Evolutionary conservation across 1,140 invertebrate genomes (phyloP).

Genomic region (Drosophila pandora): DNA sequence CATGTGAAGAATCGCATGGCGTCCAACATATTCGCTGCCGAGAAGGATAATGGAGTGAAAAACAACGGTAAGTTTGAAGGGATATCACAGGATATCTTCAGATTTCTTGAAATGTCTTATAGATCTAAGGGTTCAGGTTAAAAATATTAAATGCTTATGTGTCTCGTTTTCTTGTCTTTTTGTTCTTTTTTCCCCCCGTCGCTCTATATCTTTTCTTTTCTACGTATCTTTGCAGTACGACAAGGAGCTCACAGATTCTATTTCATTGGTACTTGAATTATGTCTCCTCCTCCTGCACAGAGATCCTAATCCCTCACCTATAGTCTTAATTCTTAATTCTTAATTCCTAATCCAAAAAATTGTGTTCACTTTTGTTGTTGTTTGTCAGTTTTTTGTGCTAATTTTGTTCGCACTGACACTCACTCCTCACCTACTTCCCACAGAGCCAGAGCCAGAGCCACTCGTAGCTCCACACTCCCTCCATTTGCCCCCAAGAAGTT

Average conservation of each 20-base stretch:
- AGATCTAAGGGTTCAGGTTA: constrained; percentile 7
- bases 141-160: constrained; percentile 29
- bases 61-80: constrained; percentile 72
- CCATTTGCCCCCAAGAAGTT: constrained; percentile 18
- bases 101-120: background rate
- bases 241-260: constrained; percentile 84
- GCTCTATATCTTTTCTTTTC: constrained; percentile 60
- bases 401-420: constrained; percentile 27
- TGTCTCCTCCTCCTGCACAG: constrained; percentile 16
- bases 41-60: constrained; percentile 73
- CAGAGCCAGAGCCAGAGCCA: constrained; percentile 9
- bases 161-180: constrained; percentile 46
- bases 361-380: constrained; percentile 32
- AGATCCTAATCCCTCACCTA: background rate
- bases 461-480: constrained; percentile 10
- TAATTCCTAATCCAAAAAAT: constrained; percentile 15
- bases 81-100: no score
- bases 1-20: constrained; percentile 79
- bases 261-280: constrained; percentile 82
- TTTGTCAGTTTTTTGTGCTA: constrained; percentile 27
- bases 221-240: constrained; percentile 83
- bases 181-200: constrained; percentile 42
- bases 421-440: constrained; percentile 27
- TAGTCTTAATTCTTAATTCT: background rate
- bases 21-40: constrained; percentile 82